Conservation (phyloP, 37 sponge, comb jelly and placozoan genomes). For the Ianthella basta region DNA sequence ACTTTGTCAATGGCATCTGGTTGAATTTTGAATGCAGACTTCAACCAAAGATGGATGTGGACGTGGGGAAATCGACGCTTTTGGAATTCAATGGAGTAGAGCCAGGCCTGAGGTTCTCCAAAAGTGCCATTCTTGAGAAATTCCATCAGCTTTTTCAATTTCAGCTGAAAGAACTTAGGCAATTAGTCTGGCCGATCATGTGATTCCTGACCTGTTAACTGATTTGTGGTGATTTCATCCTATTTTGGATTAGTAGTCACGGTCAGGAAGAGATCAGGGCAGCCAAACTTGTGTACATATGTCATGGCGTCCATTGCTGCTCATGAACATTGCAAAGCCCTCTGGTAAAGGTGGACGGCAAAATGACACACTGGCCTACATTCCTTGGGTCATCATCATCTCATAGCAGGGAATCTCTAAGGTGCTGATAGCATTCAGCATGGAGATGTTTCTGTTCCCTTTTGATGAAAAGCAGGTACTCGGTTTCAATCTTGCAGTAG, state of each 20-base stretch:
- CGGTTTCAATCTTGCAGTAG: slow-evolving; percentile 69
- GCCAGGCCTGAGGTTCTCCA: slow-evolving; percentile 31
- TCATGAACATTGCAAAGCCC: slow-evolving; percentile 69
- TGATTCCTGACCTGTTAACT: slow-evolving; percentile 40
- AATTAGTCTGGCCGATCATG: slow-evolving; percentile 59
- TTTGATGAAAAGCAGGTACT: slow-evolving; percentile 43
- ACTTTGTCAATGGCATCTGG: neutral
- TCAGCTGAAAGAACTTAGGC: slow-evolving; percentile 54
- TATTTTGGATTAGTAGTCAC: slow-evolving; percentile 60
- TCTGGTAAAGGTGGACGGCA: slow-evolving; percentile 68
- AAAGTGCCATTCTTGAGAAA: slow-evolving; percentile 48
- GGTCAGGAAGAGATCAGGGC: slow-evolving; percentile 62
- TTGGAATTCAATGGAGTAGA: slow-evolving; percentile 57
- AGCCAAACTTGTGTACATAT: slow-evolving; percentile 47
- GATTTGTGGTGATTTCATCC: slow-evolving; percentile 54
- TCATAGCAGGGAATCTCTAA: slow-evolving; percentile 20
- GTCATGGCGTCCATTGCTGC: slow-evolving; percentile 70
- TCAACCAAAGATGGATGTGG: slow-evolving; percentile 47
- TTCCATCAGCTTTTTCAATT: slow-evolving; percentile 48
- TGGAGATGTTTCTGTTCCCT: slow-evolving; percentile 30
- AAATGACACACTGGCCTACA: slow-evolving; percentile 53
- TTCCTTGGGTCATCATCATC: slow-evolving; percentile 48
- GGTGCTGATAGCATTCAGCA: slow-evolving; percentile 36
- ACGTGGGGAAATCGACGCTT: slow-evolving; percentile 56
- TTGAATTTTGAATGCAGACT: neutral